Percentiles rank a stretch among this genome's conserved stretches.
Conservation (phyloP, 2,888 invertebrate genomes). For the Perithous albicinctus region DNA sequence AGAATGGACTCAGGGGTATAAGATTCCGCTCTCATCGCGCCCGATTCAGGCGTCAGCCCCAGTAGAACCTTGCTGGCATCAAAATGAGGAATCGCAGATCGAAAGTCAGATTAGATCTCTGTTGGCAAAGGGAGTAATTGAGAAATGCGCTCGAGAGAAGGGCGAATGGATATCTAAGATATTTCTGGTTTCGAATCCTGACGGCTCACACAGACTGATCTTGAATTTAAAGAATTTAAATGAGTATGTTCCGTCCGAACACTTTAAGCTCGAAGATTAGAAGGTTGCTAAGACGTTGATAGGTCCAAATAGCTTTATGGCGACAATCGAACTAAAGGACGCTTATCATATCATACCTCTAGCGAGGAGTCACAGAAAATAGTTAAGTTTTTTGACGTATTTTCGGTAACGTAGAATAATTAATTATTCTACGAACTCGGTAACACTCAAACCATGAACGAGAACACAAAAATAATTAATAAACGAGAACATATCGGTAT, state of each 20-base stretch:
- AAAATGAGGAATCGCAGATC: conserved; percentile 4
- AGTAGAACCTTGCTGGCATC: not conserved
- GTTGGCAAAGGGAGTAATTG: conserved; percentile 41
- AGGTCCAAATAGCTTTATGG: conserved; percentile 32
- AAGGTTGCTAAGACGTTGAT: conserved; percentile 20
- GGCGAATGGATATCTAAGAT: too few relatives aligned
- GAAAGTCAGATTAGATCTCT: conserved; percentile 25
- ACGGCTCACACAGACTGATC: conserved; percentile 37
- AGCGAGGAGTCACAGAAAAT: conserved; percentile 64
- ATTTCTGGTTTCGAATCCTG: conserved; percentile 38
- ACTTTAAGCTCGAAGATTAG: conserved; percentile 42
- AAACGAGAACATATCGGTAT: too few relatives aligned
- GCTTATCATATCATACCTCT: conserved; percentile 64
- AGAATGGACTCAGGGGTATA: conserved; percentile 2
- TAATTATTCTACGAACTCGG: too few relatives aligned
- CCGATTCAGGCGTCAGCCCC: not conserved
- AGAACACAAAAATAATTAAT: too few relatives aligned
- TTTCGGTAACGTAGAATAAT: too few relatives aligned
- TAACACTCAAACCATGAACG: too few relatives aligned
- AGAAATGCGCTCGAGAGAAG: not conserved
- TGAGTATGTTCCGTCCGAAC: conserved; percentile 14
- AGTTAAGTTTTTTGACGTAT: too few relatives aligned
- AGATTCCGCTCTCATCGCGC: conserved; percentile 6
- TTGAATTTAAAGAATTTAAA: conserved; percentile 28
- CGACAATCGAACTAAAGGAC: conserved; percentile 50